Evolutionary conservation across 2,797 vertebrate genomes (phyloP), one percentile per base, ranked within the genome.

Genomic region (Lepus townsendii): DNA sequence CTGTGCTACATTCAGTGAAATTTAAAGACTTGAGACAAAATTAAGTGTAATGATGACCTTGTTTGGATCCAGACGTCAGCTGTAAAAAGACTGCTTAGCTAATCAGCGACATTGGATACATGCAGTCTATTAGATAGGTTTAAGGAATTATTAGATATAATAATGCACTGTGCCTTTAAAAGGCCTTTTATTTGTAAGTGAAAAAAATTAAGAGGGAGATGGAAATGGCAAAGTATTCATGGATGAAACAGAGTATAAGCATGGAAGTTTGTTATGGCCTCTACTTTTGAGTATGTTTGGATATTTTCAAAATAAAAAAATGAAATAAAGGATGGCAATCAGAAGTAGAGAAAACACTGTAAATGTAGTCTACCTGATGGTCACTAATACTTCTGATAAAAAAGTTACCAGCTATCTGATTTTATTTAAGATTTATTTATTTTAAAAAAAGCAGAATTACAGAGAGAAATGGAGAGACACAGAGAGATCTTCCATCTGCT

Each of bases 251-350:
- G 32, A 73, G 20, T 5, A 26, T 14, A 63, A 38, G 12, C 27
- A 7, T 19, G 4, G 17, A 57, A 60, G 14, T 32, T 65, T 26
- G 20, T 80, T 38, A 62, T 2, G 54, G 22, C 13, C 17, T 47
- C 52, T 82, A 22, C 35, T 69, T 62, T 63, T n/a, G 42, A 20
- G 19, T 62, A 26, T 32, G 47, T 66, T 78, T 75, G 26, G 27
- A 71, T 69, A 79, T 86, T 75, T 71, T 88, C 26, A 82, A 11
- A n/a, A 57, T 62, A 22, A 78, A 80, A 90, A 83, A 88, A 68
- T 54, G 76, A 69, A 76, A 83, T 75, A n/a, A 75, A 69, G 27
- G 27, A 62, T 54, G 13, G 35, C 24, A 42, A 17, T 65, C 71
- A 32, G 16, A 83, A 78, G 50, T 5, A 22, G 42, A 92, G 65